Evolutionary conservation across 2,888 invertebrate genomes (phyloP).

Genomic region (Penaeus monodon): DNA sequence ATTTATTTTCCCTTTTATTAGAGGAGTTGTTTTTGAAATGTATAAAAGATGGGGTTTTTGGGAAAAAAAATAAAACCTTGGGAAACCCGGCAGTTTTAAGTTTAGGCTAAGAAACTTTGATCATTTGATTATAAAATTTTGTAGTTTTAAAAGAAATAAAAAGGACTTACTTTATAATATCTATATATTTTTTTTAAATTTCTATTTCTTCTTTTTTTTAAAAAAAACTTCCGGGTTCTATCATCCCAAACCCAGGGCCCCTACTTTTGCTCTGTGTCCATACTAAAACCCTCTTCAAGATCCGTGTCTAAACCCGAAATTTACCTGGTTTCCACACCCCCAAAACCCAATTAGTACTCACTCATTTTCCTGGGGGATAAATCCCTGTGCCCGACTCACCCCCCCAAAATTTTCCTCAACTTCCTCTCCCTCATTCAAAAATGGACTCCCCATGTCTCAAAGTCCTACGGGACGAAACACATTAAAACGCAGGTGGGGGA

Average conservation of each 20-base stretch:
- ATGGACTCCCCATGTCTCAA: conserved; percentile 96
- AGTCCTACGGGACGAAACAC: conserved; percentile 83
- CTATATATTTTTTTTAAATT: too few species aligned
- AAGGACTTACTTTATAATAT: too few species aligned
- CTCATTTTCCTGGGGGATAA: conserved; percentile 95
- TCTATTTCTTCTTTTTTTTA: too few species aligned
- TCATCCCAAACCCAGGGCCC: conserved; percentile 92
- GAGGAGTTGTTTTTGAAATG: too few species aligned
- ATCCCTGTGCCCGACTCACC: conserved; percentile 94
- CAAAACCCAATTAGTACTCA: conserved; percentile 98
- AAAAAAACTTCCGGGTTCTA: conserved; percentile 77
- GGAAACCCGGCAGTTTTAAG: too few species aligned
- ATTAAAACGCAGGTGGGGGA: conserved; percentile 85
- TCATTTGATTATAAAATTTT: too few species aligned
- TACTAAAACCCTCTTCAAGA: conserved; percentile 97
- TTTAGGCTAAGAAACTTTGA: too few species aligned
- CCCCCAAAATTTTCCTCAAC: conserved; percentile 98
- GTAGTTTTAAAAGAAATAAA: too few species aligned
- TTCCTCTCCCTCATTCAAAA: conserved; percentile 96
- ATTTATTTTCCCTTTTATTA: too few species aligned
- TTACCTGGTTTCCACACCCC: conserved; percentile 95
- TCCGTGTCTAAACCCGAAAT: conserved; percentile 96
- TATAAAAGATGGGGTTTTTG: too few species aligned
- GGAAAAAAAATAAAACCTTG: too few species aligned
- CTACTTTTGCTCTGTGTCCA: conserved; percentile 96